These are phyloP conservation scores for Chrosomus eos DNA, from an alignment of 2,797 vertebrate genomes.

Conservation along the genomic window DNA sequence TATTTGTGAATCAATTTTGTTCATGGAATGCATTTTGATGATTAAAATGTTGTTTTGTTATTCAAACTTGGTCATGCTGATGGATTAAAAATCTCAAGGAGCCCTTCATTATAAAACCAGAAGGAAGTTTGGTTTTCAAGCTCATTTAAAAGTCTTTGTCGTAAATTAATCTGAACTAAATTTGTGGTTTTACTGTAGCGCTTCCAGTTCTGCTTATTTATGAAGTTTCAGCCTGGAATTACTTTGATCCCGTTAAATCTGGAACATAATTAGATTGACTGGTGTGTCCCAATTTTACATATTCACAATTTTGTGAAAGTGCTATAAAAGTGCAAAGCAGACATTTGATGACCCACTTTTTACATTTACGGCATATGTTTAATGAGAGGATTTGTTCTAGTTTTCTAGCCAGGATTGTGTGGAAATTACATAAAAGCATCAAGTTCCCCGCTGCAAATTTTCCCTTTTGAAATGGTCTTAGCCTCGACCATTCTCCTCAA, in stretches of 20 bases:
- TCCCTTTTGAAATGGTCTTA: background rate
- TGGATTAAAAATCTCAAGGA: background rate
- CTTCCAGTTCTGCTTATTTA: slow-evolving; percentile 2
- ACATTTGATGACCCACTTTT: background rate
- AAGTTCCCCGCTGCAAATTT: slow-evolving; percentile 7
- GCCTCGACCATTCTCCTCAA: background rate
- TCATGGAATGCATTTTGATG: background rate
- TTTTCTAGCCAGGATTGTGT: background rate
- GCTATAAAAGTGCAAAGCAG: slow-evolving; percentile 1
- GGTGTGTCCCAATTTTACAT: background rate
- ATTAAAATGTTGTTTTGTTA: slow-evolving; percentile 9
- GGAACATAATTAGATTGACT: background rate
- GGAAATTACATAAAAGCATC: slow-evolving; percentile 25
- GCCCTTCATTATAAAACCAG: background rate
- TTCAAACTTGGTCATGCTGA: background rate
- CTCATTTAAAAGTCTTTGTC: background rate
- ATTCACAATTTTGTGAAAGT: background rate
- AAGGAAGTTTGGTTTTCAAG: slow-evolving; percentile 7
- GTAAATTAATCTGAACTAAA: background rate
- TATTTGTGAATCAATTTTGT: background rate
- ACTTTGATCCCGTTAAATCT: background rate
- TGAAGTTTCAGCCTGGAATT: background rate
- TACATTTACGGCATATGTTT: slow-evolving; percentile 18
- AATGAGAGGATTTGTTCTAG: background rate
- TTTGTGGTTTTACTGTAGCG: background rate